These are phyloP conservation scores for Lateolabrax maculatus DNA, from an alignment of 2,797 vertebrate genomes.

Conservation along the genomic window DNA sequence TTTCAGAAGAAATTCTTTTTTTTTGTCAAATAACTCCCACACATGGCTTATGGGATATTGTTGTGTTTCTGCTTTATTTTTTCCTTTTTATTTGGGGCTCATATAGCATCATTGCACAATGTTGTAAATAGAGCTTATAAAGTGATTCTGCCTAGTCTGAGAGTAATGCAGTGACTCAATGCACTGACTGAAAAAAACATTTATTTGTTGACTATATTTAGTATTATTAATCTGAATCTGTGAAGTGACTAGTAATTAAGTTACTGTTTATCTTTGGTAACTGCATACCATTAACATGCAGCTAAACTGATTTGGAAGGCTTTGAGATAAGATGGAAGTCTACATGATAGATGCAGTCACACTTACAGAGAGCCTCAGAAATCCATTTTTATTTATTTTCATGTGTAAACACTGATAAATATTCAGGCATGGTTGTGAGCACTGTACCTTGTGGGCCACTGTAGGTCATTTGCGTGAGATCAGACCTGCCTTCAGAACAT, in stretches of 20 bases:
- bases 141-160: not conserved
- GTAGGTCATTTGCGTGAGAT: not conserved
- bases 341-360: not conserved
- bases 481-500: not conserved
- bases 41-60: slow-evolving; percentile 31
- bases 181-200: not conserved
- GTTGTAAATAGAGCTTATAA: not conserved
- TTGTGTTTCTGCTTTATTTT: slow-evolving; percentile 31
- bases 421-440: not conserved
- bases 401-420: not conserved
- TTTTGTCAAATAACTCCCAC: slow-evolving; percentile 46
- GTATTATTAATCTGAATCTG: no score
- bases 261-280: not conserved
- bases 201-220: no score
- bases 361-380: not conserved
- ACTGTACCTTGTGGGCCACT: not conserved
- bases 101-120: slow-evolving; percentile 9
- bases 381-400: not conserved
- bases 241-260: no score
- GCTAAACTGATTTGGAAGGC: not conserved
- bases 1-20: slow-evolving; percentile 12
- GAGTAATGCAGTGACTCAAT: not conserved
- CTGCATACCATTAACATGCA: not conserved
- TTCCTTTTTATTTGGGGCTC: slow-evolving; percentile 20
- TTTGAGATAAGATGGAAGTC: not conserved